A percentile compares a stretch with the other conserved stretches of the same genome.
phyloP scores from a whole-genome alignment of 2,888 invertebrate species.

The Andricus curvator region DNA sequence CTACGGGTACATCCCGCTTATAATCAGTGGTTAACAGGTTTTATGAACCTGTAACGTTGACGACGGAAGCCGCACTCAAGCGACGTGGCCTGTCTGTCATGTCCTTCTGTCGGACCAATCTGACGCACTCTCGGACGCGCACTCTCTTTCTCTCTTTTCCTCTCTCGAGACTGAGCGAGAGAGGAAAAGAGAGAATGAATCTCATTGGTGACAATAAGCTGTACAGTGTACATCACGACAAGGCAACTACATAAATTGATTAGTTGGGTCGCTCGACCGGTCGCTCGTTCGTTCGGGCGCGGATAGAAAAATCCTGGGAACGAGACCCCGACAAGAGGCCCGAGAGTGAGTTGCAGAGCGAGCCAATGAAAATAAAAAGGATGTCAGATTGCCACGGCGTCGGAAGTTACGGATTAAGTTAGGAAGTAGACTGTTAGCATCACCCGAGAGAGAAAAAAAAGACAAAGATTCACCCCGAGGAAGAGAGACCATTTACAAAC shows the following conservation, averaged over 20 bases:
- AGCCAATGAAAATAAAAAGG: conserved; percentile 78
- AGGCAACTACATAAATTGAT: conserved; percentile 75
- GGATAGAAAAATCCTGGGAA: conserved; percentile 78
- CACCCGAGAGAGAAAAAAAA: conserved; percentile 62
- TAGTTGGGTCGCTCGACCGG: conserved; percentile 72
- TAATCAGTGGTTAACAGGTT: conserved; percentile 75
- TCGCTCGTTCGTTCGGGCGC: conserved; percentile 64
- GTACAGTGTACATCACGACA: conserved; percentile 59
- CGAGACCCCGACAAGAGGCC: conserved; percentile 73
- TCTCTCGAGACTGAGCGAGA: conserved; percentile 9
- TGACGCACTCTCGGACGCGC: conserved; percentile 53
- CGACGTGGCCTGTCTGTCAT: conserved; percentile 62
- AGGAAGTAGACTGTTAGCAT: conserved; percentile 78
- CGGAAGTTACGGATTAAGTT: conserved; percentile 79
- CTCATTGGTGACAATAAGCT: conserved; percentile 59
- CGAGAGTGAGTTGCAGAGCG: conserved; percentile 62
- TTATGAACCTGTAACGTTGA: conserved; percentile 76
- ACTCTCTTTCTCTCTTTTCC: conserved; percentile 36
- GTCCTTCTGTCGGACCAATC: conserved; percentile 63
- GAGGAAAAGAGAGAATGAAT: conserved; percentile 53
- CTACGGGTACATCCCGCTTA: conserved; percentile 65
- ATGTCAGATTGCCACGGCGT: conserved; percentile 78
- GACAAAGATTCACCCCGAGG: conserved; percentile 54
- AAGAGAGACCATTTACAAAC: conserved; percentile 34
- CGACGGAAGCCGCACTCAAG: conserved; percentile 76